Evolutionary conservation across 2,113 vertebrate species (phyloP), one percentile per base, ranked within the genome.

Genomic region (Sarotherodon lohbergeri): DNA sequence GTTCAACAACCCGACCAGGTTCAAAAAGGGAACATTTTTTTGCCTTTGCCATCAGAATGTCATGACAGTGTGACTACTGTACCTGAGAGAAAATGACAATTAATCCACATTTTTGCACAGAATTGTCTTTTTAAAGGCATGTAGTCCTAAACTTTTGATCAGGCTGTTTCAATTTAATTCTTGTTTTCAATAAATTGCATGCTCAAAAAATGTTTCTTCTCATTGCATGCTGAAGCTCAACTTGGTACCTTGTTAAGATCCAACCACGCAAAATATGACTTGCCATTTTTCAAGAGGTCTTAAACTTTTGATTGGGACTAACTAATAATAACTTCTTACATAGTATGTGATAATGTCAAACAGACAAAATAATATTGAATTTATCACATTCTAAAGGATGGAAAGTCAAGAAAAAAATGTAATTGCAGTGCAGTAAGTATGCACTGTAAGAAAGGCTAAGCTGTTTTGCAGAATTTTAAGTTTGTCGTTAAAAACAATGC

Each of bases 1-100:
- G 56, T 59, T 59, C 1, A 0, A 16, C 13, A 59, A 59, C 24
- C 56, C 0, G 4, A 7, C 56, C 56, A 57, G 3, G 0, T 59
- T 59, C 56, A 59, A 59, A 59, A 29, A 57, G 56, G 13, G 24
- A 59, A 29, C 1, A 0, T 5, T 3, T 0, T 27, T 57, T 57
- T 27, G 12, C 22, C 7, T 56, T 59, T 59, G 56, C 7, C 56
- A 59, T 29, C 16, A 4, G 7, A 59, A 29, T 0, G 0, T 59
- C 56, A 7, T 29, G 56, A 59, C 56, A 16, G 56, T 3, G 13
- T 59, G 24, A 59, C 24, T 29, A 29, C 27, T 27, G 27, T 27
- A 27, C 4, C 24, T 5, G 13, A 57, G 4, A 32, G 1, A 29
- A 29, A 8, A 7, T 14, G 55, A 57, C 55, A 57, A 57, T 57